phyloP scores from a whole-genome alignment of 1,140 invertebrate species.

The Globodera rostochiensis region DNA sequence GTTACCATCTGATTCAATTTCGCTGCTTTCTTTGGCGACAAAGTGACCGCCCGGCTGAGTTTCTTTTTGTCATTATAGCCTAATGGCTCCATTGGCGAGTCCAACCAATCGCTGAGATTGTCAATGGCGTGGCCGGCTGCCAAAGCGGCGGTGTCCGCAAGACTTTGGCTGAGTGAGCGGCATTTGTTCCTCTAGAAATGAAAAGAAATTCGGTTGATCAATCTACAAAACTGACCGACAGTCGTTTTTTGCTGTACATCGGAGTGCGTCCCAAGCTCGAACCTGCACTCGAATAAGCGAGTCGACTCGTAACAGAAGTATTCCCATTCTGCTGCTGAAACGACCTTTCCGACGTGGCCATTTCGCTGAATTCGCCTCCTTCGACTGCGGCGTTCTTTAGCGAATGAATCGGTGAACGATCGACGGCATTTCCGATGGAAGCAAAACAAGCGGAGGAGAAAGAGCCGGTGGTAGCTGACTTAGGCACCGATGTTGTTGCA shows the following conservation, averaged over 20 bases:
- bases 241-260: constrained; percentile 20
- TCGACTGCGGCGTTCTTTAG: background rate
- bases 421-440: constrained; percentile 7
- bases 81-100: constrained; percentile 43
- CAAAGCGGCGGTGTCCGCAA: constrained; percentile 58
- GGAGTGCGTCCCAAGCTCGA: constrained; percentile 10
- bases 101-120: constrained; percentile 62
- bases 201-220: background rate
- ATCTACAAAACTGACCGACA: background rate
- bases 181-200: constrained; percentile 45
- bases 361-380: too few relatives aligned
- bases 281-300: constrained; percentile 11
- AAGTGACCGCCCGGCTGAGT: constrained; percentile 50
- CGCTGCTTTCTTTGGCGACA: constrained; percentile 51
- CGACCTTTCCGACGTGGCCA: background rate
- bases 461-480: background rate
- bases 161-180: constrained; percentile 58
- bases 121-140: constrained; percentile 62
- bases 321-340: constrained; percentile 19
- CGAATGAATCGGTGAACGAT: background rate
- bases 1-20: constrained; percentile 47
- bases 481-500: background rate
- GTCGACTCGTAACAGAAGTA: constrained; percentile 2
- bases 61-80: constrained; percentile 56
- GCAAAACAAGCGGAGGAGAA: constrained; percentile 2